Base-by-base conservation (phyloP, 1,140 invertebrate genomes). In the Leucophenga varia region DNA sequence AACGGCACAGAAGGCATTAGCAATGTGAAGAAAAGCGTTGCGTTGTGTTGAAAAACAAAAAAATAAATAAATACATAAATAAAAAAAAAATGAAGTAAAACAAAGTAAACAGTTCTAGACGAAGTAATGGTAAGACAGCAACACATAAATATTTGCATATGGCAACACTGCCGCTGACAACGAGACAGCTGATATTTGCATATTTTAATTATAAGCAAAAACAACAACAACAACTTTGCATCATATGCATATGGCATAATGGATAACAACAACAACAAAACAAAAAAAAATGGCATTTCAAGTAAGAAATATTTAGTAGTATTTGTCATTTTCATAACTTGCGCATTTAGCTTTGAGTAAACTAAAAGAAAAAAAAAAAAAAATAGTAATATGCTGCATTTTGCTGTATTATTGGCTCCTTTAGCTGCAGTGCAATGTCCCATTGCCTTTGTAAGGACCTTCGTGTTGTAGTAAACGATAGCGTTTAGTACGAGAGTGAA, bases 401-500 rank as follows among this genome's bases (percentile, higher is more conserved):
- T n/a, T n/a, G n/a, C n/a, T n/a, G n/a, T n/a, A n/a, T n/a, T n/a
- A n/a, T n/a, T n/a, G n/a, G n/a, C n/a, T n/a, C n/a, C n/a, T n/a
- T n/a, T n/a, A n/a, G 25, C 10, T 43, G 25, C 60, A 61, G 64
- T 54, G 64, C 64, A 69, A 64, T 69, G 64, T 56, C 64, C 64
- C 64, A 69, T 69, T 69, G 64, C 61, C 64, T 69, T 69, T 69
- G 64, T 52, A 64, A 69, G 60, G 64, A 69, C 64, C 64, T 69
- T 69, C 58, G 58, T 44, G n/a, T n/a, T n/a, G n/a, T n/a, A n/a
- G n/a, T n/a, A n/a, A n/a, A n/a, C n/a, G n/a, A n/a, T n/a, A n/a
- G n/a, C n/a, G n/a, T n/a, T n/a, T n/a, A n/a, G n/a, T n/a, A n/a
- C n/a, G n/a, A n/a, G n/a, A n/a, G n/a, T n/a, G n/a, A n/a, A n/a